Percentiles rank a stretch among this genome's conserved stretches.
Conservation (phyloP, 2,113 vertebrate genomes). For the Anoplopoma fimbria region DNA sequence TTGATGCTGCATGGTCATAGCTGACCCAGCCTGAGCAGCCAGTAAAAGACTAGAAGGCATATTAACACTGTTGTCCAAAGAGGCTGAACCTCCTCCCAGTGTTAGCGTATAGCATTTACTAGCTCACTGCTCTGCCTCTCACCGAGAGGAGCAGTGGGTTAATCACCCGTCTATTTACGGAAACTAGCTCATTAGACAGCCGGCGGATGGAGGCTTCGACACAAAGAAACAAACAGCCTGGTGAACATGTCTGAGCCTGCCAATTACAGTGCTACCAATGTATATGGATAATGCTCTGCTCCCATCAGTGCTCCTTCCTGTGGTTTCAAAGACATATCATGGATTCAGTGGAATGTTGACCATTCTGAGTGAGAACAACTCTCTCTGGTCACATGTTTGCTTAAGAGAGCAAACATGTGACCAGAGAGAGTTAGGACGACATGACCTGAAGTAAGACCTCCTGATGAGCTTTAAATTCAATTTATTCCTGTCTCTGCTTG, state of each 20-base stretch:
- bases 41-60: background rate
- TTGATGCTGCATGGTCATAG: background rate
- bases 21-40: background rate
- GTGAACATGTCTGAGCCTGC: conserved; percentile 26
- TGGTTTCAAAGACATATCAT: background rate
- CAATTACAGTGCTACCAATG: background rate
- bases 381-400: too few species aligned
- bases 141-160: too few species aligned
- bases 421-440: background rate
- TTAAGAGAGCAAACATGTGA: background rate
- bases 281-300: background rate
- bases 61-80: background rate
- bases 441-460: background rate
- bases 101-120: conserved; percentile 67
- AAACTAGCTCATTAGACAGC: conserved; percentile 65
- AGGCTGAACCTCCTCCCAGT: conserved; percentile 5
- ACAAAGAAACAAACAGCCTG: conserved; percentile 44
- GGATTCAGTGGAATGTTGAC: background rate
- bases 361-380: too few species aligned
- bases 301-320: background rate
- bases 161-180: conserved; percentile 76
- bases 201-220: conserved; percentile 57
- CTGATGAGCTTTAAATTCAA: background rate
- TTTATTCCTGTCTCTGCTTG: background rate
- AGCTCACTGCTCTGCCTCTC: conserved; percentile 40